phyloP scores from a whole-genome alignment of 1,140 invertebrate species.

The Phocides pigmalion region DNA sequence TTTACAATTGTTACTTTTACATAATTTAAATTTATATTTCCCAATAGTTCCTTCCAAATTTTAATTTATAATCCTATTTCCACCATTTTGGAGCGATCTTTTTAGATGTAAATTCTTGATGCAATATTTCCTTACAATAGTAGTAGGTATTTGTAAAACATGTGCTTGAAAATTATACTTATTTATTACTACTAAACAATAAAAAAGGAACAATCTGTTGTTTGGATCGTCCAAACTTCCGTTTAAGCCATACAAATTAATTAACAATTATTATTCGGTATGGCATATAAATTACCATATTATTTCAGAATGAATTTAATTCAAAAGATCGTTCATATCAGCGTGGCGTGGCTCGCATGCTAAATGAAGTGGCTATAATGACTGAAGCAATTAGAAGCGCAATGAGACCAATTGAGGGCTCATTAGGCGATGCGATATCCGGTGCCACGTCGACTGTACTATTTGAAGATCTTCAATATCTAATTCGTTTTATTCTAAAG shows the following conservation, averaged over 20 bases:
- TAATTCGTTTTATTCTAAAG: not conserved
- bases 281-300: constrained; percentile 9
- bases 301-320: constrained; percentile 12
- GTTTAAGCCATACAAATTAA: not conserved
- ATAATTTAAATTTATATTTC: no score
- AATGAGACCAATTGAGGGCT: constrained; percentile 30
- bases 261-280: not conserved
- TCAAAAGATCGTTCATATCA: constrained; percentile 28
- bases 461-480: not conserved
- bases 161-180: no score
- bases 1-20: no score
- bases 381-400: constrained; percentile 32
- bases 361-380: constrained; percentile 31
- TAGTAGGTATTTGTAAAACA: no score
- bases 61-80: no score
- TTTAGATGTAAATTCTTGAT: no score
- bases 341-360: constrained; percentile 14
- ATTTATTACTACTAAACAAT: no score
- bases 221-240: no score
- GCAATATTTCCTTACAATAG: no score
- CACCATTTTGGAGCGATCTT: no score
- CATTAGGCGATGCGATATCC: constrained; percentile 20
- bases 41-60: no score
- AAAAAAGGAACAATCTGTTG: no score
- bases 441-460: not conserved